These are phyloP conservation scores for Plectropomus leopardus DNA, from an alignment of 2,113 vertebrate species.

Conservation along the genomic window DNA sequence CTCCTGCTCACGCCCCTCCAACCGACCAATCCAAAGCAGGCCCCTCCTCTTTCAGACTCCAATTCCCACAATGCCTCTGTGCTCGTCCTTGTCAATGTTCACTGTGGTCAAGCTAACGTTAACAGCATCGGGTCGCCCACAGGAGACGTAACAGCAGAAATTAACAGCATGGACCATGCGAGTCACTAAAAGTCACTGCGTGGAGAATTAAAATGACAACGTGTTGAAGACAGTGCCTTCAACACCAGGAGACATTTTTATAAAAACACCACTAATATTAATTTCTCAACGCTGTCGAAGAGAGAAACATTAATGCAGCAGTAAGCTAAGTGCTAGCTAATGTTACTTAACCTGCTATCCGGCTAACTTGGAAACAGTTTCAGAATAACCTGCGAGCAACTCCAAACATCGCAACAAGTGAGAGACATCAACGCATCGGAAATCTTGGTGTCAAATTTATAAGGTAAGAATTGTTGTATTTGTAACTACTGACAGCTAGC, in stretches of 20 bases:
- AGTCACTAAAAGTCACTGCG: conserved; percentile 54
- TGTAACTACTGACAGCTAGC: conserved; percentile 2
- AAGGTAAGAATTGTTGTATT: conserved; percentile 66
- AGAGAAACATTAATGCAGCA: conserved; percentile 21
- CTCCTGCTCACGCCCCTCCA: conserved; percentile 73
- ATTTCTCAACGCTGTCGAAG: neutral
- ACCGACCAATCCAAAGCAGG: conserved; percentile 75
- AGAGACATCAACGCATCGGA: neutral
- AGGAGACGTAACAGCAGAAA: conserved; percentile 40
- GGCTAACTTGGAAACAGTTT: conserved; percentile 48
- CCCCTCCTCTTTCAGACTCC: conserved; percentile 53
- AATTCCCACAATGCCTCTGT: conserved; percentile 78
- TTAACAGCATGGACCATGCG: conserved; percentile 50
- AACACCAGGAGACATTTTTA: neutral
- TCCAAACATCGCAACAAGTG: neutral
- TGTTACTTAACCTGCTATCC: conserved; percentile 51
- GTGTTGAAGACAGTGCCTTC: conserved; percentile 2
- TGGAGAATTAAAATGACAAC: neutral
- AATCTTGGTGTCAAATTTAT: neutral
- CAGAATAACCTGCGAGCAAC: neutral
- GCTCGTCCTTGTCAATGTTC: conserved; percentile 67
- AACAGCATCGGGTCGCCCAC: conserved; percentile 26
- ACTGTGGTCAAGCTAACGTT: conserved; percentile 43
- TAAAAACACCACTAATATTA: neutral
- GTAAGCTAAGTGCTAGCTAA: conserved; percentile 69